Base-by-base conservation (phyloP, 2,113 vertebrate genomes). In the Plectropomus leopardus region DNA sequence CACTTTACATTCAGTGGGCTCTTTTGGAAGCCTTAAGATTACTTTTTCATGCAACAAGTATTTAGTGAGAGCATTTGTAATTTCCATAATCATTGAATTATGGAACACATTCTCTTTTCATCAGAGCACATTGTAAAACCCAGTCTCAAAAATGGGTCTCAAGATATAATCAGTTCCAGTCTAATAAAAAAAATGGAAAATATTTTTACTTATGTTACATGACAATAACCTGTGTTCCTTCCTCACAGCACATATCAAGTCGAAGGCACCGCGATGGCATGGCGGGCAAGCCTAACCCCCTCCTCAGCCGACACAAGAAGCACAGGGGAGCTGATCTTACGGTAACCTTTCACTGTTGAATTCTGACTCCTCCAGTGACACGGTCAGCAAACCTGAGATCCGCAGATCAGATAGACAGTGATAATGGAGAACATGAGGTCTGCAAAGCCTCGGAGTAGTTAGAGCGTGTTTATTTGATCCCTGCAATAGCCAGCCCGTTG, bases 301-400 rank as follows among this genome's bases (percentile, higher is more conserved):
- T 98, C 75, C 95, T 98, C 78, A 97, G 95, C 86, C 94, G 97
- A 80, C 97, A 97, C 95, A 97, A 97, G 96, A 98, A 98, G 93
- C 96, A 96, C 82, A 95, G 96, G 89, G 94, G 94, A 80, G 89
- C 92, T 63, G 97, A 97, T 90, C 94, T 97, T 88, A 94, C 95
- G 94, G 97, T 98, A 92, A 95, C 66, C 3, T 80, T 90, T 75
- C 36, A 30, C 30, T 53, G 4, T 34, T 7, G 26, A 44, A 81
- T 50, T 51, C 26, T 54, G 10, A 63, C 32, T 61, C 47, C 30
- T 47, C 21, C 16, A 51, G 10, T 63, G 57, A 78, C 65, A 78
- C 10, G 57, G 34, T 58, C 47, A 69, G 15, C 47, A 68, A 47
- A 86, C 66, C 73, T 72, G 50, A 83, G 34, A 63, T 10, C 32